Evolutionary conservation across 2,797 vertebrate genomes (phyloP).

Genomic region (Sebastolobus altivelis): DNA sequence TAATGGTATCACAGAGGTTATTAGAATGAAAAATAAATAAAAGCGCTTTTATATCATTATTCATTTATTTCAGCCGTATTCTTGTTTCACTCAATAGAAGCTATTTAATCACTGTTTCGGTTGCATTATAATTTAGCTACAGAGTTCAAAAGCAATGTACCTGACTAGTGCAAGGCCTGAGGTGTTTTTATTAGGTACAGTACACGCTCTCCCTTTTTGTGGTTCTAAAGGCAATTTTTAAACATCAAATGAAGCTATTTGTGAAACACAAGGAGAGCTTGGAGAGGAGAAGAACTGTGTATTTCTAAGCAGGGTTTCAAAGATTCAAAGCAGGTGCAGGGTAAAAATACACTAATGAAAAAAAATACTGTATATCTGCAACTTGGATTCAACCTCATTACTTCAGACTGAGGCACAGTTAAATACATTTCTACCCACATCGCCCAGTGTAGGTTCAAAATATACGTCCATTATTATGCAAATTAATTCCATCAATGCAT

Average conservation of each 20-base stretch:
- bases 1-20: neutral
- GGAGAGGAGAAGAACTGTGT: neutral
- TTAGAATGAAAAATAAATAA: neutral
- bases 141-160: constrained; percentile 38
- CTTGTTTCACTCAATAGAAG: neutral
- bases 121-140: constrained; percentile 10
- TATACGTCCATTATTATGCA: constrained; percentile 58
- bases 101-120: constrained; percentile 12
- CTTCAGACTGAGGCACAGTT: constrained; percentile 24
- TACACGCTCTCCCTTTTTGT: neutral
- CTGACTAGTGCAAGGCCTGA: neutral
- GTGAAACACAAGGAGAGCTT: constrained; percentile 9
- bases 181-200: constrained; percentile 22
- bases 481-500: constrained; percentile 58
- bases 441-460: constrained; percentile 40
- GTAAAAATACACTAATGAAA: constrained; percentile 9
- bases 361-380: neutral
- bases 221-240: constrained; percentile 17
- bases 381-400: constrained; percentile 26
- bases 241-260: constrained; percentile 28
- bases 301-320: constrained; percentile 5
- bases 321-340: constrained; percentile 1
- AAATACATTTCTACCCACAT: constrained; percentile 36
- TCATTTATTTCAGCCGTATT: no score
- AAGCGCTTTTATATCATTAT: neutral